Evolutionary conservation across 2,888 invertebrate species (phyloP), one percentile per base, ranked within the genome.

Genomic region (Phrixothrix hirtus): DNA sequence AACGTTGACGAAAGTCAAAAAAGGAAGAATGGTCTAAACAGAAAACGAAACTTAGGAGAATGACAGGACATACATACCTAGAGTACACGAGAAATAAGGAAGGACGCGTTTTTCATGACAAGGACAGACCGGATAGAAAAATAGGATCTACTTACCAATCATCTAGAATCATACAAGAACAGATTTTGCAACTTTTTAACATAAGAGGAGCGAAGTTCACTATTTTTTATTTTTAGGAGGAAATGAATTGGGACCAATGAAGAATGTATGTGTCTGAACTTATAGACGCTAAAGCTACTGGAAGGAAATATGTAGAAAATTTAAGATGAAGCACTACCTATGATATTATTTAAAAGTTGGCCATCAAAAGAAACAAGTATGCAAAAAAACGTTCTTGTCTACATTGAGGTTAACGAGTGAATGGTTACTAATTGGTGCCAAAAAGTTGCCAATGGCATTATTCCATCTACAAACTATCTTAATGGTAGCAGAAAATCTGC

Each of bases 331-430:
- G 31, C 6, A 41, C 1, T 1, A 41, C 21, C 9, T 29, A 31
- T 15, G 9, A 30, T 41, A 41, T 3, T 41, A 12, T 31, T 12
- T 41, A 31, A 31, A 17, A 6, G 5, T 41, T 21, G 10, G 21
- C 5, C 16, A 41, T 31, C 1, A 3, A 12, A 30, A 16, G 9
- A 29, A 17, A 21, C 41, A 41, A 31, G 39, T 39, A 4, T 30
- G 39, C 11, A 39, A 39, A 27, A 14, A 15, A 29, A 39, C 15
- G 39, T 29, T 30, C 11, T 30, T 39, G 11, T 1, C 10, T 15
- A 39, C 39, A 4, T n/a, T 30, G 11, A 30, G 16, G 1, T 39
- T 30, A 39, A 39, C 1, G 39, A 39, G 12, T 39, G 39, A 30
- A 30, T 30, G 30, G 17, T 39, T 10, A 14, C 15, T 2, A 39